A percentile compares a stretch with the other conserved stretches of the same genome.
These are phyloP conservation scores for Callocephalon fimbriatum DNA, from an alignment of 2,113 vertebrate genomes.

Conservation along the genomic window DNA sequence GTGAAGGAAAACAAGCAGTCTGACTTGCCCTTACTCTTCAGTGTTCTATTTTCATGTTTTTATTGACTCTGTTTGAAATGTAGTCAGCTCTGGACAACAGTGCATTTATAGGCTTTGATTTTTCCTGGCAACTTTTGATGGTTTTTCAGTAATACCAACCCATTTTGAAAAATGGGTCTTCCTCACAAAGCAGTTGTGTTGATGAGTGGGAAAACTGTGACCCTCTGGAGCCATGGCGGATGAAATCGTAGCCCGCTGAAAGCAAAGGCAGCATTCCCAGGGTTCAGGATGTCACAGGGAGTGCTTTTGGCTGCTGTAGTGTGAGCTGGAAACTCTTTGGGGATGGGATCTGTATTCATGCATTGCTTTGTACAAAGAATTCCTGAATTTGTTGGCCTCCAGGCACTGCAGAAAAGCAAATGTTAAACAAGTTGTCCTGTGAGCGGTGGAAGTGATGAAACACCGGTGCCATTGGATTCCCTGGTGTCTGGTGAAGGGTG, in stretches of 20 bases:
- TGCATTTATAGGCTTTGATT: background rate
- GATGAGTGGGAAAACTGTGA: constrained; percentile 28
- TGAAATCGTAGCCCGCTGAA: constrained; percentile 1
- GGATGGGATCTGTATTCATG: background rate
- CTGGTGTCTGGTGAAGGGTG: background rate
- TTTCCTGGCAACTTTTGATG: background rate
- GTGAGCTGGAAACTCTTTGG: background rate
- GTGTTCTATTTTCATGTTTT: background rate
- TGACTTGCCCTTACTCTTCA: background rate
- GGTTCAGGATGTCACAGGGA: background rate
- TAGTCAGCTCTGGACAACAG: background rate
- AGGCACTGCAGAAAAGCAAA: background rate
- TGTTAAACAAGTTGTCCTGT: background rate
- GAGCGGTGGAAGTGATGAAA: background rate
- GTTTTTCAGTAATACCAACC: background rate
- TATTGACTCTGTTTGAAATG: background rate
- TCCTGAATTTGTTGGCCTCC: background rate
- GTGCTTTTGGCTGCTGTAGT: background rate
- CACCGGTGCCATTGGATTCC: rapidly evolving
- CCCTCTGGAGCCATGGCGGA: background rate
- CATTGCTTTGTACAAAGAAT: background rate
- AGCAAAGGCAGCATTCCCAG: background rate
- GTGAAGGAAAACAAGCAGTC: background rate
- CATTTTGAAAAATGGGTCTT: background rate
- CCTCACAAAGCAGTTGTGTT: background rate